Conservation (phyloP, 2,113 vertebrate species). For the Caranx melampygus region DNA sequence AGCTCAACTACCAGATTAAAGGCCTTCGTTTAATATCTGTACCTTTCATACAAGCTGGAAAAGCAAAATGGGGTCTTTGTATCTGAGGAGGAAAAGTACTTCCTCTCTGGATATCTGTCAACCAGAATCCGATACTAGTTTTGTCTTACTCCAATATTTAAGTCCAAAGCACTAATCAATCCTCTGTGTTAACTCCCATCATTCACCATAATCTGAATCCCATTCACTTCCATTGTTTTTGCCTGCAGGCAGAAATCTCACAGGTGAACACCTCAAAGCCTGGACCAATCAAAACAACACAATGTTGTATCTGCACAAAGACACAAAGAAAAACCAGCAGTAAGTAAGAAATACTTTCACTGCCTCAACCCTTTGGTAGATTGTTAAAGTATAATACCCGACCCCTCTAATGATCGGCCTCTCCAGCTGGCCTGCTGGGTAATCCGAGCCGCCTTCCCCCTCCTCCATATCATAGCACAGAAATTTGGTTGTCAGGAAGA, state of each 20-base stretch:
- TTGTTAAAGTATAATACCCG: background rate
- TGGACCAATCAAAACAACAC: background rate
- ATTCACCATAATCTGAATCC: too few relatives aligned
- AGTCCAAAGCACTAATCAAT: background rate
- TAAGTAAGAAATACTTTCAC: background rate
- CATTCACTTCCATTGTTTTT: background rate
- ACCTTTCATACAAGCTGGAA: too few relatives aligned
- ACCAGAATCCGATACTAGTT: too few relatives aligned
- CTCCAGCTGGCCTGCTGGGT: constrained; percentile 44
- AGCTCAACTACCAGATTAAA: too few relatives aligned
- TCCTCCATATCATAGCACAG: background rate
- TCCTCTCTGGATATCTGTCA: too few relatives aligned
- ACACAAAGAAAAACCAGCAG: background rate
- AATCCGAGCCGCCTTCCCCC: background rate
- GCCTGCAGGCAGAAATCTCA: too few relatives aligned
- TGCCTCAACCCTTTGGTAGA: background rate
- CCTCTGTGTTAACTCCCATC: too few relatives aligned
- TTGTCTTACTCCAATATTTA: too few relatives aligned
- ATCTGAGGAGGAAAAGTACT: too few relatives aligned
- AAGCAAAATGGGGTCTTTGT: too few relatives aligned
- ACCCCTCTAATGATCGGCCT: constrained; percentile 1
- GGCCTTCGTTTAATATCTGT: too few relatives aligned
- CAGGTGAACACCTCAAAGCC: too few relatives aligned
- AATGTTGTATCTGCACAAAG: background rate
- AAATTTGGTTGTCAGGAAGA: constrained; percentile 48